Percentiles rank a stretch among this genome's conserved stretches.
phyloP scores from a whole-genome alignment of 1,140 invertebrate genomes.

The Cydia pomonella region DNA sequence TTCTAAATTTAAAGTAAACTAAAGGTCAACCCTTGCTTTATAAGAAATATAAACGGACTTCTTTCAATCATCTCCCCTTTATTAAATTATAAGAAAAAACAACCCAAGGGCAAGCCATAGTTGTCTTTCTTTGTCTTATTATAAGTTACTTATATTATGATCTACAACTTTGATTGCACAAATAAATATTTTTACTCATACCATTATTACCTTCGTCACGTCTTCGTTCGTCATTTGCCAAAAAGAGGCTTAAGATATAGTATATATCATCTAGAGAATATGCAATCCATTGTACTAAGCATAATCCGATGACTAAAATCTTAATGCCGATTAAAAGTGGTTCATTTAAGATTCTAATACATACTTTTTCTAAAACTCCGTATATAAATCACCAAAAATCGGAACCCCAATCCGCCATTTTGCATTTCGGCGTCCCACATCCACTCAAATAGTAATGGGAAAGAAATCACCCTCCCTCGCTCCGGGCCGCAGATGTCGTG shows the following conservation, averaged over 20 bases:
- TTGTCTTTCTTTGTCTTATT: background rate
- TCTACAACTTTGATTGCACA: no score
- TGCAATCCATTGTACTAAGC: no score
- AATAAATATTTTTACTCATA: no score
- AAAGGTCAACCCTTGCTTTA: constrained; percentile 66
- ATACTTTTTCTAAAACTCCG: background rate
- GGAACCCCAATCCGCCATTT: constrained; percentile 17
- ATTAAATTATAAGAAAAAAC: constrained; percentile 12
- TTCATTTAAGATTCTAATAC: background rate
- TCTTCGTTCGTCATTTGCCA: no score
- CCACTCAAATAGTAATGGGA: constrained; percentile 60
- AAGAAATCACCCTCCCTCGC: constrained; percentile 52
- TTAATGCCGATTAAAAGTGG: no score
- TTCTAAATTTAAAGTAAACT: constrained; percentile 64
- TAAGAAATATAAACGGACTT: constrained; percentile 65
- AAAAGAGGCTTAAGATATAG: no score
- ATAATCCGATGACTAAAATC: no score
- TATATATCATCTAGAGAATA: no score
- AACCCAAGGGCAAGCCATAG: background rate
- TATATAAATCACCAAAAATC: constrained; percentile 16
- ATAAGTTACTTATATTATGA: no score
- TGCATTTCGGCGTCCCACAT: constrained; percentile 30
- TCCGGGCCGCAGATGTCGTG: constrained; percentile 71
- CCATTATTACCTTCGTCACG: no score
- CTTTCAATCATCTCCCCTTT: constrained; percentile 62